Conservation (phyloP, 1,140 invertebrate species). For the Chironomus tepperi region DNA sequence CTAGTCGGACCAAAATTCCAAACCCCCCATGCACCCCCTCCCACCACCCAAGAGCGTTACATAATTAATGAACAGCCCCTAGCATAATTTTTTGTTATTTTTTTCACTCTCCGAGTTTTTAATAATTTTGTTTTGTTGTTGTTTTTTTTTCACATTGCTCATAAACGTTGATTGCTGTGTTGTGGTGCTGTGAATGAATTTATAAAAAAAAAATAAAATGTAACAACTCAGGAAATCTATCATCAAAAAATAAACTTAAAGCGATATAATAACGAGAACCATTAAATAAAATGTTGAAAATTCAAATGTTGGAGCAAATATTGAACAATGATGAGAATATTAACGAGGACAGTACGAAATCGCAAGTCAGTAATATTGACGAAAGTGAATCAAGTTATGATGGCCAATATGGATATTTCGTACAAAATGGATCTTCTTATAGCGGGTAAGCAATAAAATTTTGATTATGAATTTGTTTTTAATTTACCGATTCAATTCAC, state of each 20-base stretch:
- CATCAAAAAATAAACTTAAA: not conserved
- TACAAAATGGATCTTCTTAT: conserved; percentile 1
- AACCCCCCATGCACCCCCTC: too few relatives aligned
- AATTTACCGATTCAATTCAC: too few relatives aligned
- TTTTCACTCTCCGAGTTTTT: too few relatives aligned
- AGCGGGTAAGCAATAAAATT: conserved; percentile 2
- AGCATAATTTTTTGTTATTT: too few relatives aligned
- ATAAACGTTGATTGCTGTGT: not conserved
- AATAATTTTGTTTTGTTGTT: too few relatives aligned
- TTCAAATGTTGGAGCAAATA: conserved; percentile 22
- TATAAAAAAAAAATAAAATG: not conserved
- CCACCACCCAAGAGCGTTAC: too few relatives aligned
- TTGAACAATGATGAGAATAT: conserved; percentile 21
- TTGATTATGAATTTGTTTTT: too few relatives aligned
- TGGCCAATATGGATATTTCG: not conserved
- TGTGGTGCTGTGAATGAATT: not conserved
- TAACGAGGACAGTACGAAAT: conserved; percentile 3
- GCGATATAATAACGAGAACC: not conserved
- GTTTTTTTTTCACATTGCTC: conserved; percentile 5
- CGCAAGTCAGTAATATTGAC: not conserved
- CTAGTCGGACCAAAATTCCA: too few relatives aligned
- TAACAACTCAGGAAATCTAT: conserved; percentile 18
- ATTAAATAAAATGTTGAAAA: conserved; percentile 21
- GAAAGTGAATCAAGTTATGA: not conserved
- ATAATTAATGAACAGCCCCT: too few relatives aligned